Percentiles rank a stretch among this genome's conserved stretches.
Evolutionary conservation across 1,140 invertebrate genomes (phyloP).

Genomic region (Nasonia giraulti): DNA sequence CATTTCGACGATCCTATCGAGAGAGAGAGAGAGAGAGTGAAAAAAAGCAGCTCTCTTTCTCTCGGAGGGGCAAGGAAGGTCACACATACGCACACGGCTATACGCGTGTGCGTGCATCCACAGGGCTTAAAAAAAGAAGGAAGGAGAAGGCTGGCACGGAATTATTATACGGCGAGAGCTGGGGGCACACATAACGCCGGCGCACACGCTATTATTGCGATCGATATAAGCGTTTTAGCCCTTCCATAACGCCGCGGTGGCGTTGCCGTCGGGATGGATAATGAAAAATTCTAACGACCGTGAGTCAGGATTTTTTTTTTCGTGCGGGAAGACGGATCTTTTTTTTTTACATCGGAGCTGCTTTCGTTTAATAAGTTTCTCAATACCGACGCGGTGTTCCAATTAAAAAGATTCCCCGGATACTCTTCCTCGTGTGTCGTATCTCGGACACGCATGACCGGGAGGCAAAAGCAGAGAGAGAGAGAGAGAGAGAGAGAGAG

Average conservation of each 20-base stretch:
- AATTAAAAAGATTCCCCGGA: no score
- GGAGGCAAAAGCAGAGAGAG: not conserved
- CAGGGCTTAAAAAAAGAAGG: constrained; percentile 19
- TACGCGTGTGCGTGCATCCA: no score
- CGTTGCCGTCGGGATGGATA: not conserved
- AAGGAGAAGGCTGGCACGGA: not conserved
- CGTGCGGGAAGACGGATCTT: not conserved
- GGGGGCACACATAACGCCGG: constrained; percentile 11
- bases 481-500: not conserved
- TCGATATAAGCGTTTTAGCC: constrained; percentile 44
- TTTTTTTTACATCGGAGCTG: not conserved
- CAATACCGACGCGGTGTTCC: no score
- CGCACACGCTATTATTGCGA: constrained; percentile 39
- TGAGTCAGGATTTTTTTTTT: constrained; percentile 30
- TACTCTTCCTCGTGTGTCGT: no score
- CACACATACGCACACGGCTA: not conserved
- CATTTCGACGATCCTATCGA: not conserved
- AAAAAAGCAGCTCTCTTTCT: not conserved
- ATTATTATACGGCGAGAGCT: not conserved
- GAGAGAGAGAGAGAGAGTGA: not conserved
- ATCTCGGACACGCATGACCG: not conserved
- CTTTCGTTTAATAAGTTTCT: no score
- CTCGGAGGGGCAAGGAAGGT: not conserved
- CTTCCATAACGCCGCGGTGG: not conserved
- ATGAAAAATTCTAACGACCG: constrained; percentile 41